Conservation (phyloP, 2,797 vertebrate genomes). For the Linurgus olivaceus region DNA sequence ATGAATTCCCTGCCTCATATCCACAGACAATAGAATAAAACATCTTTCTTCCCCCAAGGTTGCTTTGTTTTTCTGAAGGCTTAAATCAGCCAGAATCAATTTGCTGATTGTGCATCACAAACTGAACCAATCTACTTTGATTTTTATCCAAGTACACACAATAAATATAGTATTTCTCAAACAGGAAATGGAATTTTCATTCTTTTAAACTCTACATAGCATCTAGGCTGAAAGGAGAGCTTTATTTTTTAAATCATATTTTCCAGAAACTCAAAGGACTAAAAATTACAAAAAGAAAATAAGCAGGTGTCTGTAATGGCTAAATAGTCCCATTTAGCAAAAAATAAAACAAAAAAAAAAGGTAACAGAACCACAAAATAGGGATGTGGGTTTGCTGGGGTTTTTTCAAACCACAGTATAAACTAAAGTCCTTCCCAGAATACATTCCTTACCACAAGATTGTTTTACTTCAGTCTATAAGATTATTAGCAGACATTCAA, state of each 20-base stretch:
- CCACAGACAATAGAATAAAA: neutral
- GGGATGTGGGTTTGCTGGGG: accelerated
- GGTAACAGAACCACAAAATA: neutral
- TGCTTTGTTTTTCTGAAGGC: neutral
- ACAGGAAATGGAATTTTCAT: neutral
- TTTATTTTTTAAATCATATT: neutral
- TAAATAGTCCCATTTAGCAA: neutral
- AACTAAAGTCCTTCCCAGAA: neutral
- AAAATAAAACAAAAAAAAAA: neutral
- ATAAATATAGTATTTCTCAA: neutral
- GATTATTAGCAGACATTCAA: neutral
- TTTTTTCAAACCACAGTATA: neutral
- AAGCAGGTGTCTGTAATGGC: neutral
- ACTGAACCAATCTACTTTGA: neutral
- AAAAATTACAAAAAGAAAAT: neutral
- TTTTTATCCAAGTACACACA: neutral
- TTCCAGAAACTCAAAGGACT: neutral
- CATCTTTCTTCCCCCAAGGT: neutral
- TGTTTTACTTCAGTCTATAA: neutral
- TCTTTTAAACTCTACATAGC: neutral
- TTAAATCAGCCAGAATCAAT: conserved; percentile 12
- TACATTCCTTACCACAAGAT: neutral
- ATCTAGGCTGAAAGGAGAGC: neutral
- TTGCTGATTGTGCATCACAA: neutral
- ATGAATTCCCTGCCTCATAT: neutral